Evolutionary conservation across 2,113 vertebrate species (phyloP).

Genomic region (Phyllostomus hastatus): DNA sequence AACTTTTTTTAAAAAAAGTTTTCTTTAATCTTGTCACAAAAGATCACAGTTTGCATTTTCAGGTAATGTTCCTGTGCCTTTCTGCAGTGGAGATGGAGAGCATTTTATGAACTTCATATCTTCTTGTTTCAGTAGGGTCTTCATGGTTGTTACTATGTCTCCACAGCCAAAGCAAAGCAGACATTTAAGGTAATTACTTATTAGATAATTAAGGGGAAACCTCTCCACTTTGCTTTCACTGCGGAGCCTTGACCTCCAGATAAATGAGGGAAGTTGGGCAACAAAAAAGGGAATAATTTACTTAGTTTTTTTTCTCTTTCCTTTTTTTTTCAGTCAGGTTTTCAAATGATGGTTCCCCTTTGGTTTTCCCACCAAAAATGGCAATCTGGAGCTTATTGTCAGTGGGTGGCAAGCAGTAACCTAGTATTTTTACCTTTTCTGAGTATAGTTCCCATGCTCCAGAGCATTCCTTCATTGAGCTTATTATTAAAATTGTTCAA

Average conservation of each 20-base stretch:
- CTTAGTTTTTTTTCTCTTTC: background rate
- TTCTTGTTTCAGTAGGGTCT: constrained; percentile 75
- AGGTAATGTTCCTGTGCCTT: background rate
- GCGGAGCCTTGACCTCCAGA: background rate
- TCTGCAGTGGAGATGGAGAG: background rate
- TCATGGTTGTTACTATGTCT: constrained; percentile 70
- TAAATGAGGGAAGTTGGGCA: background rate
- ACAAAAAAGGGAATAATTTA: background rate
- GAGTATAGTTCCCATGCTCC: background rate
- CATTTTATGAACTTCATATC: constrained; percentile 50
- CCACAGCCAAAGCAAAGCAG: constrained; percentile 73
- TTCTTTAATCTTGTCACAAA: constrained; percentile 18
- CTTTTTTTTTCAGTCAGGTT: background rate
- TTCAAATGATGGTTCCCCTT: background rate
- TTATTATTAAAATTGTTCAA: background rate
- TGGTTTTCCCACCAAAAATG: background rate
- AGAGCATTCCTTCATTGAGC: background rate
- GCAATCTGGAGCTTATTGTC: background rate
- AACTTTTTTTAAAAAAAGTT: background rate
- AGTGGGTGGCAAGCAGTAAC: background rate
- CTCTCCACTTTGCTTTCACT: constrained; percentile 31
- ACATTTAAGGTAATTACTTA: constrained; percentile 66
- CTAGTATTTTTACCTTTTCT: background rate
- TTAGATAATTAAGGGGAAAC: constrained; percentile 33
- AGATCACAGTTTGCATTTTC: constrained; percentile 47